Base-by-base conservation (phyloP, 2,888 invertebrate species). In the Hyposoter dolosus region DNA sequence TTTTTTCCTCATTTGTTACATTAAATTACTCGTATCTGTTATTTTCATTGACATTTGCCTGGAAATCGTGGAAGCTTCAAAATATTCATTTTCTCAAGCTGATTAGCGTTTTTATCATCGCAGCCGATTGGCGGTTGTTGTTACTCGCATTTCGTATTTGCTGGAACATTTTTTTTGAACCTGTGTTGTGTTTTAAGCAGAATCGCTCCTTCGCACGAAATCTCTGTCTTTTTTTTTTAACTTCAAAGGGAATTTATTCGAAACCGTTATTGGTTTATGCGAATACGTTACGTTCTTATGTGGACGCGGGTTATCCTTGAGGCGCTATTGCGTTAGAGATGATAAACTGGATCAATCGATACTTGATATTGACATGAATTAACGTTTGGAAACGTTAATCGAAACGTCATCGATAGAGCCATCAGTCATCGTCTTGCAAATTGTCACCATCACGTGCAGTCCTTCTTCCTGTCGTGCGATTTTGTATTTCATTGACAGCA, bases 401-500 rank as follows among this genome's bases (percentile, higher is more conserved):
- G 65, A 71, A 80, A 71, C 47, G 79, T 71, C 75, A 80, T 63
- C 35, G 65, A 80, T 76, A 82, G 76, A 60, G 32, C 60, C 43
- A 35, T 75, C 68, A 71, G 23, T 84, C 80, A 76, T 80, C 69
- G 47, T 47, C 47, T 17, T 71, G 80, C 19, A 80, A 80, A 84
- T 84, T 84, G 75, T 75, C 32, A 63, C 35, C 28, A 43, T 23
- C 40, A 69, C n/a, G 40, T 23, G 35, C 75, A 82, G 45, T 60
- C 68, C 35, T 68, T 45, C 23, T 28, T 2, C 19, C 50, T 74
- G 7, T 74, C 23, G n/a, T n/a, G 60, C 19, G 28, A 35, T 23
- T 10, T 53, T 12, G 19, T 53, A 53, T 75, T 60, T 15, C 43
- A 66, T 74, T n/a, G 68, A 82, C 56, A 74, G 23, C 12, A 28